A percentile compares a stretch with the other conserved stretches of the same genome.
phyloP scores from a whole-genome alignment of 2,888 invertebrate genomes.

The Galeopsomyia nigrocyanea region DNA sequence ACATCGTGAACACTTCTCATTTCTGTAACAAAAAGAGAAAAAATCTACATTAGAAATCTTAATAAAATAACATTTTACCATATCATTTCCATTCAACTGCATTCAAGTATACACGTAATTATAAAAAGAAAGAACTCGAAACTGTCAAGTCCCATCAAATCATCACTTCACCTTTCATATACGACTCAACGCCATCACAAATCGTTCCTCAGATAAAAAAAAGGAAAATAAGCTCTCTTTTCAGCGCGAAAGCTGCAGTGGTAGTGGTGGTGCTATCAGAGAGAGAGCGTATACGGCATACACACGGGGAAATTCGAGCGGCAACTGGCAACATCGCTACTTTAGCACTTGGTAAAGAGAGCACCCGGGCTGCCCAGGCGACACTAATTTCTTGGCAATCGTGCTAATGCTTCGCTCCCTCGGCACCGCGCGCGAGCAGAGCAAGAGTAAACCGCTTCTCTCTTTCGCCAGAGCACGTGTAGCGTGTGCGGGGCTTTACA shows the following conservation, averaged over 20 bases:
- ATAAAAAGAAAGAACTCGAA: too few species aligned
- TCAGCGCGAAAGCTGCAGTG: slow-evolving; percentile 27
- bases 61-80: neutral
- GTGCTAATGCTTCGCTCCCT: slow-evolving; percentile 49
- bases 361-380: slow-evolving; percentile 11
- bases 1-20: slow-evolving; percentile 79
- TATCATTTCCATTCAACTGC: neutral
- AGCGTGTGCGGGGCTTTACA: too few species aligned
- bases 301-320: slow-evolving; percentile 16
- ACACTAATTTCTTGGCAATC: slow-evolving; percentile 52
- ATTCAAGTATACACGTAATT: too few species aligned
- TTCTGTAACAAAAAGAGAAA: slow-evolving; percentile 70
- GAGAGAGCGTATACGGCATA: too few species aligned
- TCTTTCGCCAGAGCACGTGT: neutral
- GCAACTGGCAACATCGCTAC: slow-evolving; percentile 17
- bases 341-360: slow-evolving; percentile 17
- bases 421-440: neutral
- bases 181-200: too few species aligned
- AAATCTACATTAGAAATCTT: too few species aligned
- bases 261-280: too few species aligned
- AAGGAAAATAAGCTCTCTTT: neutral
- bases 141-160: too few species aligned
- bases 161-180: too few species aligned
- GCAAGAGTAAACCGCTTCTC: neutral
- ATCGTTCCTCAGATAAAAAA: too few species aligned